Evolutionary conservation across 2,888 invertebrate genomes (phyloP).

Genomic region (Doris montereyensis): DNA sequence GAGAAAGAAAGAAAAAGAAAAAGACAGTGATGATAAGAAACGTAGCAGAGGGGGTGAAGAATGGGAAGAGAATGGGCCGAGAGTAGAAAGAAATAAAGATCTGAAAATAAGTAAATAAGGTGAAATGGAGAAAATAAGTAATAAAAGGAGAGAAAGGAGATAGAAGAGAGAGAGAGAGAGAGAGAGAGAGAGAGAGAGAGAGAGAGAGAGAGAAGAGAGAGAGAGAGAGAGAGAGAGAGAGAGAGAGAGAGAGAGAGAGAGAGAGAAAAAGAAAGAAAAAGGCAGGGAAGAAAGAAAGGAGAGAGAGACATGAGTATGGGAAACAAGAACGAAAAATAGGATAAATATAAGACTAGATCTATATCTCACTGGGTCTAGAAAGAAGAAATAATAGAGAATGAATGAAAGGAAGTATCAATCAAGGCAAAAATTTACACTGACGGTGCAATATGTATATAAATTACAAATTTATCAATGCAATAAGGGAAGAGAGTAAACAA

Average conservation of each 20-base stretch:
- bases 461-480: too few species aligned
- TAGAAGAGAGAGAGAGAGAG: neutral
- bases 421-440: too few species aligned
- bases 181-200: neutral
- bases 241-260: too few species aligned
- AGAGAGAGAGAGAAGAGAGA: neutral
- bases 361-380: too few species aligned
- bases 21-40: neutral
- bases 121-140: too few species aligned
- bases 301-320: neutral
- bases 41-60: neutral
- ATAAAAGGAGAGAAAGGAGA: neutral
- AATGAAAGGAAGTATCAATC: too few species aligned
- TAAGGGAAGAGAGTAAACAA: too few species aligned
- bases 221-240: neutral
- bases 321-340: neutral
- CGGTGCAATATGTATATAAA: too few species aligned
- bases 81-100: neutral
- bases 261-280: neutral
- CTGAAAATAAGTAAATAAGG: too few species aligned
- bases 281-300: too few species aligned
- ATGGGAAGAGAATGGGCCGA: neutral
- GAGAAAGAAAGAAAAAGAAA: neutral
- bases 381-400: too few species aligned
- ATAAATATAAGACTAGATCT: neutral